These are phyloP conservation scores for Pseudochromis fuscus DNA, from an alignment of 2,797 vertebrate species.

Conservation along the genomic window DNA sequence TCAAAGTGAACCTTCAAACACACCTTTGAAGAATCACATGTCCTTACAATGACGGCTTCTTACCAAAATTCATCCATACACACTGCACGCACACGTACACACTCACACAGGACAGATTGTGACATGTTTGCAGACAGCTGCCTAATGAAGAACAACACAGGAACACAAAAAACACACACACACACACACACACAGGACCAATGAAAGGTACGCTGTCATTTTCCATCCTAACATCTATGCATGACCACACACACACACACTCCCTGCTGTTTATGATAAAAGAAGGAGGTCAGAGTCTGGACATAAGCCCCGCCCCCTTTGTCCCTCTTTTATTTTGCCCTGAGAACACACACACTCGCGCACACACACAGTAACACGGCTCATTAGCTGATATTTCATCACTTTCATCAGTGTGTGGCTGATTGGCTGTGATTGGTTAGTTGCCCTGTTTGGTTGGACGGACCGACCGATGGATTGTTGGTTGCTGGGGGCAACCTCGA, in stretches of 20 bases:
- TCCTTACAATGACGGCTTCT: too few species aligned
- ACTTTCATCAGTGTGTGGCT: conserved; percentile 33
- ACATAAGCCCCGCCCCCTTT: conserved; percentile 22
- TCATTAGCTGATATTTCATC: conserved; percentile 43
- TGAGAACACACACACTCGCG: conserved; percentile 2
- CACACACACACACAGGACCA: background rate
- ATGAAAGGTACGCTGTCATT: background rate
- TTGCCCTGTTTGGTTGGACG: too few species aligned
- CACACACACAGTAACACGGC: background rate
- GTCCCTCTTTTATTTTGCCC: background rate
- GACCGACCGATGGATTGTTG: too few species aligned
- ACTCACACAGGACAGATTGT: background rate
- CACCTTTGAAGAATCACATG: too few species aligned
- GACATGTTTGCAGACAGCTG: background rate
- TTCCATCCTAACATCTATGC: background rate
- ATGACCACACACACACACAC: conserved; percentile 14
- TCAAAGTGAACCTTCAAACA: too few species aligned
- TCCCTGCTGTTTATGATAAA: conserved; percentile 46
- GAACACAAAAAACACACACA: background rate
- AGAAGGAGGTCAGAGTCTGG: conserved; percentile 56
- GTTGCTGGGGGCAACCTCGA: conserved; percentile 27
- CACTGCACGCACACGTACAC: too few species aligned
- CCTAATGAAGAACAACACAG: conserved; percentile 31
- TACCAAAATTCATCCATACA: too few species aligned
- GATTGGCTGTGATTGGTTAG: conserved; percentile 43